Evolutionary conservation across 2,888 invertebrate species (phyloP), one percentile per base, ranked within the genome.

Genomic region (Pteria penguin): DNA sequence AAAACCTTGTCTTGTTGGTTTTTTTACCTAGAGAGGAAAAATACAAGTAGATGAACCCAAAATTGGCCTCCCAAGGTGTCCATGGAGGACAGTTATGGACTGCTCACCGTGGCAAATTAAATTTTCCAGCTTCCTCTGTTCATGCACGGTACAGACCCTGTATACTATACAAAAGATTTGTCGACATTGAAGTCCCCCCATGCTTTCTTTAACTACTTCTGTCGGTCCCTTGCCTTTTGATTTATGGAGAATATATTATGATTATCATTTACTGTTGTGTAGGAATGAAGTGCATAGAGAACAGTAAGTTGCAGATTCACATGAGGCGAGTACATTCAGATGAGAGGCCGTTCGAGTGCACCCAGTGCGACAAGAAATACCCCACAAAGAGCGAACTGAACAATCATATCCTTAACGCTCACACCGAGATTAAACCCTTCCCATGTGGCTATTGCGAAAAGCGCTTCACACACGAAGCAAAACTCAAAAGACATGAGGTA

Each of bases 331-430:
- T 65, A 27, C 65, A 65, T 26, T 36, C 65, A 8, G 32, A 32
- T 24, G 65, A 65, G 26, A 32, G 65, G 22, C 65, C 65, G 18
- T 65, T 65, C 45, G 65, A 65, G 65, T 65, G 65, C 26, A 36
- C 65, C 27, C 65, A 65, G 27, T 65, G 65, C 45, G 65, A 65
- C 45, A 65, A 65, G 27, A 65, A 65, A 36, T 65, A 65, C 45
- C 65, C 65, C 33, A 65, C 65, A 45, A 65, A 65, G n/a, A 65
- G 65, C 45, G 65, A 65, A 36, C 65, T 65, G 27, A 65, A 65
- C 26, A 65, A 65, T 24, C 65, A 65, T 45, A 65, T 65, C 33
- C 65, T 65, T 26, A 65, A 65, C 36, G 65, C 36, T 22, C 65
- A 65, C 27, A 65, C 65, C 11, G 36, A 32, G 27, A 65, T 65